These are phyloP conservation scores for Lytechinus pictus DNA, from an alignment of 35 echinoderm and acorn worm species.

Conservation along the genomic window DNA sequence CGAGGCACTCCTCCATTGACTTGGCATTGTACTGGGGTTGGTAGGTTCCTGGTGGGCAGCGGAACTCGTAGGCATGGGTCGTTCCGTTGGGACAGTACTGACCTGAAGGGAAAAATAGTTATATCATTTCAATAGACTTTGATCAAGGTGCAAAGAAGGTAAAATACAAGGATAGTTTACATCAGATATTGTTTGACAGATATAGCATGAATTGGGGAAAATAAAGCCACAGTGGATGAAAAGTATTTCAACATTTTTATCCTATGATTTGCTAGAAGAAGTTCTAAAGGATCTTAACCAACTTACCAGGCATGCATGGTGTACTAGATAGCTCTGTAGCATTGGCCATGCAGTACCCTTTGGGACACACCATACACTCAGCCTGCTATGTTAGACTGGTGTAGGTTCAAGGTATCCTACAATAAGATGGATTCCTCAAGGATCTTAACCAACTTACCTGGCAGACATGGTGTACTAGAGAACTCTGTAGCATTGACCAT, in stretches of 20 bases:
- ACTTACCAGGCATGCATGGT: neutral
- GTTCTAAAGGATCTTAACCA: too few species aligned
- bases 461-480: constrained; percentile 70
- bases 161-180: too few species aligned
- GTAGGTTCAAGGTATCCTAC: neutral
- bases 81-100: constrained; percentile 95
- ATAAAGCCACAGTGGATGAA: too few species aligned
- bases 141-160: too few species aligned
- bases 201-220: too few species aligned
- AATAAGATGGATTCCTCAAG: too few species aligned
- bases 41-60: constrained; percentile 91
- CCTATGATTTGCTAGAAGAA: too few species aligned
- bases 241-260: too few species aligned
- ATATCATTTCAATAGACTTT: too few species aligned
- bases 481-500: constrained; percentile 75
- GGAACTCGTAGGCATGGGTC: constrained; percentile 81
- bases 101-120: constrained; percentile 46
- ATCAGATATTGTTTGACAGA: too few species aligned
- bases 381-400: constrained; percentile 65
- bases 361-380: constrained; percentile 65
- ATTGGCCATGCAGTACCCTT: constrained; percentile 77
- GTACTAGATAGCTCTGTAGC: constrained; percentile 75
- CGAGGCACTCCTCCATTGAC: constrained; percentile 71
- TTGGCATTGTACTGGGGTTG: constrained; percentile 68
- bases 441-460: constrained; percentile 58